Conservation (phyloP, 92 coral and sea anemone species). For the Porites cylindrica region DNA sequence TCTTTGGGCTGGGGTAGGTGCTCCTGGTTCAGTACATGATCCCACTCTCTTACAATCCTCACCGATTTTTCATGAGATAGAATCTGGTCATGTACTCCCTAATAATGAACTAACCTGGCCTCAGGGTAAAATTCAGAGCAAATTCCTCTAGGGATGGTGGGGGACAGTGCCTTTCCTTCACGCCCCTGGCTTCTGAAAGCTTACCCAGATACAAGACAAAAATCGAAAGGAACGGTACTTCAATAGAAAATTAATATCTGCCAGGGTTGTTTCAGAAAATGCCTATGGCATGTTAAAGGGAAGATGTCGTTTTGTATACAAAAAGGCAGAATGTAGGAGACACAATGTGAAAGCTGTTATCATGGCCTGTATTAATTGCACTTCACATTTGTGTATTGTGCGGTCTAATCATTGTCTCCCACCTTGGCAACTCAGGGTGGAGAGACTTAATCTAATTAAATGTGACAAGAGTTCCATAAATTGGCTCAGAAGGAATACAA, state of each 20-base stretch:
- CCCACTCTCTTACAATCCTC: conserved; percentile 42
- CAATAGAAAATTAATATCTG: conserved; percentile 34
- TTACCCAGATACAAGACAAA: conserved; percentile 21
- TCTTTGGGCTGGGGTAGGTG: conserved; percentile 61
- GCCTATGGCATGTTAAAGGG: conserved; percentile 54
- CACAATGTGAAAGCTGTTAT: conserved; percentile 41
- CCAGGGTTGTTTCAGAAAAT: conserved; percentile 55
- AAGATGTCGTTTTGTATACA: conserved; percentile 11
- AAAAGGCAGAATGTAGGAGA: conserved; percentile 42
- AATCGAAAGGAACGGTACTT: conserved; percentile 17
- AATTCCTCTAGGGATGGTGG: conserved; percentile 27
- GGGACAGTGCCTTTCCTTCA: conserved; percentile 31
- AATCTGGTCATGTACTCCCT: conserved; percentile 35
- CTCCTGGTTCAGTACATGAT: conserved; percentile 38
- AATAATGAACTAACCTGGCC: conserved; percentile 7
- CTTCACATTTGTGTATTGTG: neutral
- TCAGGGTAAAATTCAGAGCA: conserved; percentile 5
- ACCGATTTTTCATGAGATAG: conserved; percentile 27
- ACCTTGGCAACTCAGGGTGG: neutral
- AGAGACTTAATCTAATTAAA: neutral
- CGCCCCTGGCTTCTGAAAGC: conserved; percentile 34
- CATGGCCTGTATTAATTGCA: conserved; percentile 13
- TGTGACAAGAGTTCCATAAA: no score
- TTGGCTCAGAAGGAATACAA: no score
- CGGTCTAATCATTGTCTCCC: neutral